Evolutionary conservation across 2,113 vertebrate species (phyloP).

Genomic region (Rafetus swinhoei): DNA sequence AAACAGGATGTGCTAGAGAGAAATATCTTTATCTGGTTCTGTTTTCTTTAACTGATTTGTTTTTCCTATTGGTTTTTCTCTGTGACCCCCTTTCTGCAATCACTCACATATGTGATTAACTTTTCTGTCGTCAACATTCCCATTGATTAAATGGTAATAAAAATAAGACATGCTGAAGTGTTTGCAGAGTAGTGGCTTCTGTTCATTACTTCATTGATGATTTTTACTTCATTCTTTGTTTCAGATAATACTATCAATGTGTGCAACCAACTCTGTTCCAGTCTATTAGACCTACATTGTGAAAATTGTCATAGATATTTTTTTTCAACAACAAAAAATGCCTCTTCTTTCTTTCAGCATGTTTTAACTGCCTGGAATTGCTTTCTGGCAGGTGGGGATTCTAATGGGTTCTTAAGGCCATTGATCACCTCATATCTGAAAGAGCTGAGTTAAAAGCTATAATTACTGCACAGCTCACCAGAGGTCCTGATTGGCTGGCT

Average conservation of each 20-base stretch:
- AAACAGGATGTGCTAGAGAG: neutral
- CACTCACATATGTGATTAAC: neutral
- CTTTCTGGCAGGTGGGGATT: neutral
- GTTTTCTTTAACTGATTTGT: neutral
- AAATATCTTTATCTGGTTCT: neutral
- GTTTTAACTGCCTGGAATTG: neutral
- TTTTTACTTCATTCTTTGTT: neutral
- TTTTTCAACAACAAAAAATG: neutral
- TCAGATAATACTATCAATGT: neutral
- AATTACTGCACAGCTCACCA: neutral
- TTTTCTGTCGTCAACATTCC: too few relatives aligned
- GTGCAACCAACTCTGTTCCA: neutral
- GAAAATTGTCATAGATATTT: neutral
- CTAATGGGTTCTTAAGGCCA: neutral
- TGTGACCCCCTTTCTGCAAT: neutral
- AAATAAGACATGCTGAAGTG: too few relatives aligned
- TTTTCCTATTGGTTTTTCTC: neutral
- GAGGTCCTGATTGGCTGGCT: neutral
- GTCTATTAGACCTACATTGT: neutral
- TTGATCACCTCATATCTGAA: neutral
- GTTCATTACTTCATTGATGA: fast-evolving
- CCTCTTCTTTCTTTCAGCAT: neutral
- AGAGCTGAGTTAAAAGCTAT: neutral
- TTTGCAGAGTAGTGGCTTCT: fast-evolving
- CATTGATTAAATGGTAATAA: neutral